A percentile compares a stretch with the other conserved stretches of the same genome.
Conservation (phyloP, 2,888 invertebrate species). For the Cephalotes varians region DNA sequence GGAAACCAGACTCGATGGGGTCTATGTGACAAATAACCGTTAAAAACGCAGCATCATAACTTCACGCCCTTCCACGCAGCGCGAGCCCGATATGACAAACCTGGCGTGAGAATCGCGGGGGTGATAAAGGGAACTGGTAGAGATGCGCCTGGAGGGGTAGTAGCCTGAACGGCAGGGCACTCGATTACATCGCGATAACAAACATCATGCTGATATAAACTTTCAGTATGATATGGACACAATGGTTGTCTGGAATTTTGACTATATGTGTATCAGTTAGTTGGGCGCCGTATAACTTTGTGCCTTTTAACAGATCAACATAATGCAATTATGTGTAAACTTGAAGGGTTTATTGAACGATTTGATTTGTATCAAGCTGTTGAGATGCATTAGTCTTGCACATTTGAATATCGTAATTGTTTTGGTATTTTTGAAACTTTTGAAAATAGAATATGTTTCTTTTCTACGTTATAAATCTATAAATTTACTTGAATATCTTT, state of each 20-base stretch:
- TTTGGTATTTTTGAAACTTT: background rate
- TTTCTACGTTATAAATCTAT: background rate
- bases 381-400: background rate
- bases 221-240: conserved; percentile 68
- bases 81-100: conserved; percentile 77
- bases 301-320: conserved; percentile 77
- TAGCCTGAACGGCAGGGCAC: conserved; percentile 77
- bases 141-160: conserved; percentile 62
- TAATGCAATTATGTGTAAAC: conserved; percentile 79
- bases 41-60: conserved; percentile 83
- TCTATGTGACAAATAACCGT: conserved; percentile 84
- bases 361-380: conserved; percentile 56
- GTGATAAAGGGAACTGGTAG: conserved; percentile 47
- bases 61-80: conserved; percentile 52
- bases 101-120: conserved; percentile 80
- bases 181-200: conserved; percentile 85
- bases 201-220: conserved; percentile 84
- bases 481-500: background rate
- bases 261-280: conserved; percentile 28
- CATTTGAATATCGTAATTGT: background rate
- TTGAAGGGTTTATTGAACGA: conserved; percentile 81
- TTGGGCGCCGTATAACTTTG: conserved; percentile 59
- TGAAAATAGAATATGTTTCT: background rate
- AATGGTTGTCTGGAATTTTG: conserved; percentile 66
- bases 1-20: conserved; percentile 59